These are phyloP conservation scores for Pedetes capensis DNA, from an alignment of 2,113 vertebrate species.

Conservation along the genomic window DNA sequence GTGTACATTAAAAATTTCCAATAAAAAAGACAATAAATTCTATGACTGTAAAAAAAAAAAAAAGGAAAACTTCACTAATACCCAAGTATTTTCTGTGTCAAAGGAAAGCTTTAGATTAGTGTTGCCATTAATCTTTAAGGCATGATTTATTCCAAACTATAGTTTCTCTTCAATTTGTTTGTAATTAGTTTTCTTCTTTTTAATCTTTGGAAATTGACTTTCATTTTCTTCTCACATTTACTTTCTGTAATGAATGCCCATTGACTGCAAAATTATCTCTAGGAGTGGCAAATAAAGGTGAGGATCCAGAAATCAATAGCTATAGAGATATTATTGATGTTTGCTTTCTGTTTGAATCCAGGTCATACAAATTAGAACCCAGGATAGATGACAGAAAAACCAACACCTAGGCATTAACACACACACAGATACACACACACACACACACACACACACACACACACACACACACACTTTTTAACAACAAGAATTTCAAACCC, in stretches of 20 bases:
- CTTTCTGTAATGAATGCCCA: neutral
- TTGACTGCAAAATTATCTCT: constrained; percentile 44
- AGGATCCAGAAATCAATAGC: neutral
- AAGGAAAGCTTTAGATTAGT: neutral
- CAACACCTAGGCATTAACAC: neutral
- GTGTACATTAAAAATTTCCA: too few relatives aligned
- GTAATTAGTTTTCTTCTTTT: constrained; percentile 58
- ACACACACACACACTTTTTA: too few relatives aligned
- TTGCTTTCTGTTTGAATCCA: constrained; percentile 7
- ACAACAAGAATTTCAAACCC: constrained; percentile 50
- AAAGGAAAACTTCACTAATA: constrained; percentile 5
- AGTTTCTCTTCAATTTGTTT: constrained; percentile 42
- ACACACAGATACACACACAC: too few relatives aligned
- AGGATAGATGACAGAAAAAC: constrained; percentile 6
- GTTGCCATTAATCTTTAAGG: neutral
- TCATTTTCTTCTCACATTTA: constrained; percentile 34
- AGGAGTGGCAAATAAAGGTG: neutral
- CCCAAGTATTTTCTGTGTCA: neutral
- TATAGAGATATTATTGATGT: neutral
- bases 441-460: too few relatives aligned
- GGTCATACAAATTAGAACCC: constrained; percentile 50
- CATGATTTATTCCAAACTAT: constrained; percentile 14
- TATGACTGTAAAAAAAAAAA: too few relatives aligned
- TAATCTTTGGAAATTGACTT: constrained; percentile 19
- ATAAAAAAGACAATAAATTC: too few relatives aligned